Conservation (phyloP, 2,113 vertebrate genomes). For the Xerus inauris region DNA sequence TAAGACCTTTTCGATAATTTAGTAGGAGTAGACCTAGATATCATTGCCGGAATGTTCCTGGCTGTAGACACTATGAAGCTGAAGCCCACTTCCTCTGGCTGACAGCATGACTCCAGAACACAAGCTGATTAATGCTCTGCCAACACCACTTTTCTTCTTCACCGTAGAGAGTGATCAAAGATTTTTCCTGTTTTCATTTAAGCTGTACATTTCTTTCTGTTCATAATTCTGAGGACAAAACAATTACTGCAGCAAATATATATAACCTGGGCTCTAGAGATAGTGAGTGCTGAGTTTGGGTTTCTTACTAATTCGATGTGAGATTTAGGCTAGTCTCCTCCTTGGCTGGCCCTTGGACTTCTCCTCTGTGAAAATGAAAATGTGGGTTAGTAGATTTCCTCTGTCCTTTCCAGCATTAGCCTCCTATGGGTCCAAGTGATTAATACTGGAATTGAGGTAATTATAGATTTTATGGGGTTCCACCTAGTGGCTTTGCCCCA, state of each 20-base stretch:
- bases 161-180: too few species aligned
- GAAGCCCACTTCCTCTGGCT: background rate
- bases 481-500: conserved; percentile 47
- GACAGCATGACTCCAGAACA: background rate
- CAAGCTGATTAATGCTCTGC: background rate
- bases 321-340: background rate
- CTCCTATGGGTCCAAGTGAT: background rate
- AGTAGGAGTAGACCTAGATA: background rate
- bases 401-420: background rate
- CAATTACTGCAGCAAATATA: background rate
- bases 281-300: background rate
- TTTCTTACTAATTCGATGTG: background rate
- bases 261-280: background rate
- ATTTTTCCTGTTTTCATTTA: background rate
- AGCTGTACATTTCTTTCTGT: background rate
- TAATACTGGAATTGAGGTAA: background rate
- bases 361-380: background rate
- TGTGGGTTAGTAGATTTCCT: background rate
- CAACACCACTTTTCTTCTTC: background rate
- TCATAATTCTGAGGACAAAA: background rate
- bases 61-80: background rate
- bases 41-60: background rate
- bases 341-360: background rate
- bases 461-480: conserved; percentile 3
- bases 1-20: background rate